Evolutionary conservation across 2,797 vertebrate genomes (phyloP), one percentile per base, ranked within the genome.

Genomic region (Phalloptychus januarius): DNA sequence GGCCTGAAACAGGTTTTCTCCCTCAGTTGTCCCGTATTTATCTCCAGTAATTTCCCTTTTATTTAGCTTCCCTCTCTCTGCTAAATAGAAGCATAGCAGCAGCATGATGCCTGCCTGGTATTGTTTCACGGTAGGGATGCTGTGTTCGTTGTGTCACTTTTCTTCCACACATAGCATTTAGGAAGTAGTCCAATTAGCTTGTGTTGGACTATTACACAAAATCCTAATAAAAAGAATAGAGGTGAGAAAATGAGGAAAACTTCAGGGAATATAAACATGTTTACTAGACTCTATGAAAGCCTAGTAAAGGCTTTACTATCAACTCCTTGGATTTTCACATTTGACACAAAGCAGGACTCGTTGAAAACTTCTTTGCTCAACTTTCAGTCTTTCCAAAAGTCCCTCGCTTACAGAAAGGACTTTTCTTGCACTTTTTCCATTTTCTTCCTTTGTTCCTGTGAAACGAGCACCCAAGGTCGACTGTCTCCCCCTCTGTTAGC

Each of bases 401-500:
- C 77, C 54, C 33, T 58, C 74, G 77, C 50, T 50, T 23, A 44
- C 52, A 44, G 67, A 12, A 63, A 81, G 61, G 80, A 74, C 1
- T 1, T 80, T 77, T 74, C 56, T n/a, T 74, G 77, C 72, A 31
- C 71, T 0, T 52, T 78, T 77, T 86, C 76, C 72, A 75, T 74
- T 79, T 77, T 45, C 46, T 78, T 56, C 76, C 75, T 82, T 92
- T 90, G 84, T 89, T 90, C 81, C 82, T 20, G 0, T 61, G 42
- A 86, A 87, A 88, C 78, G 56, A 87, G 81, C 74, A 74, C 77
- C 78, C 80, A 73, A 81, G 74, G 83, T 85, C 74, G 40, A 76
- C 75, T 74, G 73, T 85, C 83, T 87, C 89, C 83, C 88, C 72
- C 77, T 88, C 85, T 75, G 86, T 86, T 80, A 84, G 87, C 0